These are phyloP conservation scores for Nerophis ophidion DNA, from an alignment of 2,113 vertebrate genomes.

Conservation along the genomic window DNA sequence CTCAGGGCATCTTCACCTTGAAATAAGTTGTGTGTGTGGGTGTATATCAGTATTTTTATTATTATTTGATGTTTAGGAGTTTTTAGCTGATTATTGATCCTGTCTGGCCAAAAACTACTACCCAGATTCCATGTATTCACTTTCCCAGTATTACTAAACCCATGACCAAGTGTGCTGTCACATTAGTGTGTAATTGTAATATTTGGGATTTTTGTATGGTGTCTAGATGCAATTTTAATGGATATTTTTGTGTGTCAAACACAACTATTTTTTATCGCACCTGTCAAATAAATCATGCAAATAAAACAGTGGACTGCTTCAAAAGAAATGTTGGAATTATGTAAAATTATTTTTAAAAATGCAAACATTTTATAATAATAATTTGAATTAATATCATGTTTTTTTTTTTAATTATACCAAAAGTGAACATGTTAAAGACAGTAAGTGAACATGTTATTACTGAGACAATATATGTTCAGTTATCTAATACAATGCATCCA, in stretches of 20 bases:
- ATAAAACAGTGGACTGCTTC: background rate
- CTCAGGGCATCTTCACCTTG: background rate
- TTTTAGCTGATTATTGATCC: background rate
- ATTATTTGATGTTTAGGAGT: background rate
- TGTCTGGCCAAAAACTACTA: background rate
- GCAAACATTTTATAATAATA: background rate
- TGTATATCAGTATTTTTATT: background rate
- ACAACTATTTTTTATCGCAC: constrained; percentile 18
- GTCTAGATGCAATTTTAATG: constrained; percentile 11
- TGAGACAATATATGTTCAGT: no score
- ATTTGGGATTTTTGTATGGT: background rate
- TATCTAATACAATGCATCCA: no score
- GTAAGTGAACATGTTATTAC: no score
- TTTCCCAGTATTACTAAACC: background rate
- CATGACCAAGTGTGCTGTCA: background rate
- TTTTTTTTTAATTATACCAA: no score
- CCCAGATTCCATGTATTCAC: background rate
- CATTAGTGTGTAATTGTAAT: background rate
- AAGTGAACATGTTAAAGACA: no score
- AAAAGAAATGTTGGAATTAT: no score
- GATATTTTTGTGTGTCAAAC: constrained; percentile 1
- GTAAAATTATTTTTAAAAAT: background rate
- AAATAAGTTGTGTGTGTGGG: background rate
- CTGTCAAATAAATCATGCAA: constrained; percentile 42
- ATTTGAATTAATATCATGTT: no score